Conservation (phyloP, 2,888 invertebrate species). For the Campoplex nolae region DNA sequence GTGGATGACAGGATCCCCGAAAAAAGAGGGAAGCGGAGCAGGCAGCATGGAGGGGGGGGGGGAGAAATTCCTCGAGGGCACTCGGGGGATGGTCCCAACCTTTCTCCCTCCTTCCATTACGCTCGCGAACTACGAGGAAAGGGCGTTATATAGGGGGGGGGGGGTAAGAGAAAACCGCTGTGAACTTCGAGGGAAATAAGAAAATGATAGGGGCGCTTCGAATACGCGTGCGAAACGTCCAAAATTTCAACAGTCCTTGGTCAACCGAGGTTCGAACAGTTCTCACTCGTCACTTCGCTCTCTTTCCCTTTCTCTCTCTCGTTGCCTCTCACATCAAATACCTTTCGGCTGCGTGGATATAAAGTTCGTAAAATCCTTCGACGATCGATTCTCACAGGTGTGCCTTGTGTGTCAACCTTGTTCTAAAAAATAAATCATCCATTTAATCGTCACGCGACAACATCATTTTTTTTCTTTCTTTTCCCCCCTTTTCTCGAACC, state of each 20-base stretch:
- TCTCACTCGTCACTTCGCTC: slow-evolving; percentile 27
- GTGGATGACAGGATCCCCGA: slow-evolving; percentile 9
- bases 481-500: background rate
- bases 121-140: slow-evolving; percentile 27
- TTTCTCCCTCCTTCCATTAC: slow-evolving; percentile 3
- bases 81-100: background rate
- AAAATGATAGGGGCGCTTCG: slow-evolving; percentile 32
- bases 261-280: slow-evolving; percentile 32
- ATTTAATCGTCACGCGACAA: background rate
- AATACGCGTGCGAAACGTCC: slow-evolving; percentile 53
- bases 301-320: background rate
- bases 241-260: slow-evolving; percentile 57
- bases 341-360: background rate
- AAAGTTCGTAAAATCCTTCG: background rate
- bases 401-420: slow-evolving; percentile 11
- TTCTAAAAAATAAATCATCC: background rate
- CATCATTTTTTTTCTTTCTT: background rate
- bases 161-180: background rate
- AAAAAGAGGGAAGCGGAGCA: background rate
- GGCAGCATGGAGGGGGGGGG: background rate
- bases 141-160: slow-evolving; percentile 36
- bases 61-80: slow-evolving; percentile 20
- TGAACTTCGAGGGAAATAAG: slow-evolving; percentile 12
- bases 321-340: background rate
- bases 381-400: slow-evolving; percentile 34